A percentile compares a stretch with the other conserved stretches of the same genome.
Conservation (phyloP, 2,888 invertebrate genomes). For the Zaprionus bogoriensis region DNA sequence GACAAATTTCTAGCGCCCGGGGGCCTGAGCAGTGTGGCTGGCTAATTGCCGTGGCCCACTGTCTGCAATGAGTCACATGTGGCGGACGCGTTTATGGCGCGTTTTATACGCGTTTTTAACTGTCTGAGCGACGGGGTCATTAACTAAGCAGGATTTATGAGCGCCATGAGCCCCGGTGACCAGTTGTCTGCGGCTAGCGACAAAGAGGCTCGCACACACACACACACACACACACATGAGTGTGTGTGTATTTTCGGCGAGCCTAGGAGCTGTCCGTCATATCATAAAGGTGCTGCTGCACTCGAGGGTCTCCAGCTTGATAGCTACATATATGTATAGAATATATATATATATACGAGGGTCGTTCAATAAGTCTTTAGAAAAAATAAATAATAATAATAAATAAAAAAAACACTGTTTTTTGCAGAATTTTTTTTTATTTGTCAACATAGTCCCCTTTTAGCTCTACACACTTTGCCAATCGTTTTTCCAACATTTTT, state of each 20-base stretch:
- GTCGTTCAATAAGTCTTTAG: no score
- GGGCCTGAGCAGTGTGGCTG: constrained; percentile 6
- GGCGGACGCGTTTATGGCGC: constrained; percentile 53
- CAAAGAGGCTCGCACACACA: constrained; percentile 1
- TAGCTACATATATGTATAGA: no score
- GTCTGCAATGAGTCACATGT: constrained; percentile 55
- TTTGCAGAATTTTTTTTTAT: no score
- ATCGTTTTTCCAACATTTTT: no score
- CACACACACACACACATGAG: constrained; percentile 1
- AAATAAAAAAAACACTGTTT: no score
- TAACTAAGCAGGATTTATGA: constrained; percentile 76
- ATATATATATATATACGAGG: no score
- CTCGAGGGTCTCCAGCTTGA: no score
- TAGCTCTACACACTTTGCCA: no score
- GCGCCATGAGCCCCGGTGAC: constrained; percentile 64
- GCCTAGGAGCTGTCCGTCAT: no score
- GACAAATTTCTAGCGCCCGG: constrained; percentile 10
- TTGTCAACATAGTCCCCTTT: no score
- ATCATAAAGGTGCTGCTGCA: no score
- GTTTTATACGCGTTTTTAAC: constrained; percentile 71
- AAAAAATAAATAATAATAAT: no score
- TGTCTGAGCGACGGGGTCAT: constrained; percentile 74
- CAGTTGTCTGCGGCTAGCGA: constrained; percentile 63
- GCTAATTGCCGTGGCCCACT: constrained; percentile 43
- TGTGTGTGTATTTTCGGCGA: not conserved